These are phyloP conservation scores for Tetramorium parvispinum DNA, from an alignment of 1,140 invertebrate genomes.

Conservation along the genomic window DNA sequence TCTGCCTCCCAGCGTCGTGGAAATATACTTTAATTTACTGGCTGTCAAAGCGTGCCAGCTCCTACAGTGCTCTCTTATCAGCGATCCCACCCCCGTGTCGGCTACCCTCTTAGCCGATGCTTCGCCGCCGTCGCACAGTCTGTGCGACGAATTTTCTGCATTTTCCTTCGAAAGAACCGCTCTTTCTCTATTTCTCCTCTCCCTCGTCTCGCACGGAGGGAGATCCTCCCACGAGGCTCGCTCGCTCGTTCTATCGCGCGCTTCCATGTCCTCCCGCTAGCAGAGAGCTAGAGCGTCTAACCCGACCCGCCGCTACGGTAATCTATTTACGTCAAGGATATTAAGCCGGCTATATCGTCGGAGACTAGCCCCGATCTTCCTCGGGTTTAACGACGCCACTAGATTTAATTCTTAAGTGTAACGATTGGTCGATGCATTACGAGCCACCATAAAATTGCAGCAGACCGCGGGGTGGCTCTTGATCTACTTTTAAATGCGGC, in stretches of 20 bases:
- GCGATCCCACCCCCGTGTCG: conserved; percentile 50
- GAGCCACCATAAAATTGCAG: conserved; percentile 42
- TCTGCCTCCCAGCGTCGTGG: conserved; percentile 72
- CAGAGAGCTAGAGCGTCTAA: conserved; percentile 62
- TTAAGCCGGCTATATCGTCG: conserved; percentile 67
- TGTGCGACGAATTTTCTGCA: conserved; percentile 55
- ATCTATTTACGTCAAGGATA: conserved; percentile 74
- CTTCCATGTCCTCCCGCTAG: conserved; percentile 39
- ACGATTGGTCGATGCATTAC: conserved; percentile 55
- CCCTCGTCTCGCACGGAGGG: conserved; percentile 41
- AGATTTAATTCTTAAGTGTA: conserved; percentile 71
- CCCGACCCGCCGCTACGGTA: conserved; percentile 67
- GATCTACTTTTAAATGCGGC: conserved; percentile 51
- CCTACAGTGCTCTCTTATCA: conserved; percentile 71
- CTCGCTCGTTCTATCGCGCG: conserved; percentile 22
- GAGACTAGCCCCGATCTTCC: conserved; percentile 68
- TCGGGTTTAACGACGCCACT: conserved; percentile 60
- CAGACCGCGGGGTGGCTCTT: conserved; percentile 3
- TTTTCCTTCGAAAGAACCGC: conserved; percentile 52
- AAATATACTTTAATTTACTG: conserved; percentile 76
- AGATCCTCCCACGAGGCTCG: conserved; percentile 54
- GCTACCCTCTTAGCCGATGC: conserved; percentile 52
- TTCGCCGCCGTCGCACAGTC: conserved; percentile 46
- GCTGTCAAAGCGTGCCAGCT: conserved; percentile 74
- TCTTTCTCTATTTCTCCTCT: conserved; percentile 12